Conservation (phyloP, 2,888 invertebrate genomes). For the Drosophila neutralis region DNA sequence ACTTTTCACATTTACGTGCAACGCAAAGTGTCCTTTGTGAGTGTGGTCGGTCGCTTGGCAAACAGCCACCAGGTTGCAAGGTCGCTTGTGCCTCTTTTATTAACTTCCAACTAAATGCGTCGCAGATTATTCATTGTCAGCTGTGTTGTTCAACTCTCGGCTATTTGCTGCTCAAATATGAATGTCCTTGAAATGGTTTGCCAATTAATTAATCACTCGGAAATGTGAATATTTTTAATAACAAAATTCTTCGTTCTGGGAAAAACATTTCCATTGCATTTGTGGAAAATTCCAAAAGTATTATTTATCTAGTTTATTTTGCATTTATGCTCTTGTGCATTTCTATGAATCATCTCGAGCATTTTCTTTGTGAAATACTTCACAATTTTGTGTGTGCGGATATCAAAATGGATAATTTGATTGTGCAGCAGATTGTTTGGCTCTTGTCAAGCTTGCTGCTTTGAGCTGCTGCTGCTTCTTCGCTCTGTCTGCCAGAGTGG, state of each 20-base stretch:
- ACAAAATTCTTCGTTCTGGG: background rate
- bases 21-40: background rate
- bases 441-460: background rate
- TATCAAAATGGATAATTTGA: slow-evolving; percentile 8
- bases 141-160: background rate
- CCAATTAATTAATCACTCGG: background rate
- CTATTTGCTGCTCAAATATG: background rate
- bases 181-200: background rate
- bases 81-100: background rate
- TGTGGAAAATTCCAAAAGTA: background rate
- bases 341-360: slow-evolving; percentile 2
- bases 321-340: background rate
- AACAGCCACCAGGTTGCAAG: background rate
- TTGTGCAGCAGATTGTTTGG: slow-evolving; percentile 20
- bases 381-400: background rate
- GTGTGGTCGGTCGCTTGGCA: background rate
- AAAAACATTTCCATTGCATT: background rate
- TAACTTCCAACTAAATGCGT: background rate
- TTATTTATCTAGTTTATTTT: slow-evolving; percentile 4
- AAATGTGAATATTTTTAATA: background rate
- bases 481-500: slow-evolving; percentile 7
- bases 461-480: slow-evolving; percentile 1
- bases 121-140: background rate
- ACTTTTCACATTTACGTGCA: slow-evolving; percentile 6
- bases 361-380: slow-evolving; percentile 11